Evolutionary conservation across 2,888 invertebrate species (phyloP).

Genomic region (Andrena flavipes): DNA sequence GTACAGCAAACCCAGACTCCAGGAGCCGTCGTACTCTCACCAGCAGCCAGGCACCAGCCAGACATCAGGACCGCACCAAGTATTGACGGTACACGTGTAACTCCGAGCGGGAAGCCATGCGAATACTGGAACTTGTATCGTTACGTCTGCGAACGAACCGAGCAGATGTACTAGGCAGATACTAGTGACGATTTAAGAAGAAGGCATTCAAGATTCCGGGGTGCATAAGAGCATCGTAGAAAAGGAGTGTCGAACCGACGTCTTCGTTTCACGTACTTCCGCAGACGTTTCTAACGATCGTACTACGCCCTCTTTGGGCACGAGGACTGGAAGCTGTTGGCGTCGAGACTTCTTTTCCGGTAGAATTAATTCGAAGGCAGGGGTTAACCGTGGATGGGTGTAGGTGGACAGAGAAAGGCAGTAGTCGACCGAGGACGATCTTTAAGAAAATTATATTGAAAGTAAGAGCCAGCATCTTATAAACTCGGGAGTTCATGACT

Average conservation of each 20-base stretch:
- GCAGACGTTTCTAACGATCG: slow-evolving; percentile 4
- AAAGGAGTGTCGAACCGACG: slow-evolving; percentile 1
- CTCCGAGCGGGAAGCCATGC: neutral
- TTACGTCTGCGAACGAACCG: neutral
- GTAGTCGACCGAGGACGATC: neutral
- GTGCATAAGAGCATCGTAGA: slow-evolving; percentile 10
- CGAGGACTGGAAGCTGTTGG: neutral
- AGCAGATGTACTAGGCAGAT: neutral
- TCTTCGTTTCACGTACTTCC: neutral
- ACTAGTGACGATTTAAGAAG: neutral
- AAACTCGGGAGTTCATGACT: neutral
- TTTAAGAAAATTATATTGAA: neutral
- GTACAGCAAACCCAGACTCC: slow-evolving; percentile 82
- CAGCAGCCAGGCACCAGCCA: slow-evolving; percentile 82
- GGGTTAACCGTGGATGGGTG: neutral
- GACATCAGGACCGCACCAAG: slow-evolving; percentile 79
- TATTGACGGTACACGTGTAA: slow-evolving; percentile 83
- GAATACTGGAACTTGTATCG: neutral
- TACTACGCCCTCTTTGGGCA: neutral
- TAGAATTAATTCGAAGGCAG: neutral
- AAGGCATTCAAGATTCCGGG: neutral
- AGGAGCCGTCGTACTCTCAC: slow-evolving; percentile 80
- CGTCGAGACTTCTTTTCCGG: slow-evolving; percentile 8
- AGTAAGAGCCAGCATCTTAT: neutral
- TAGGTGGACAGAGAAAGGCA: slow-evolving; percentile 26